Percentiles rank a stretch among this genome's conserved stretches.
Conservation (phyloP, 2,888 invertebrate species). For the Automeris io region DNA sequence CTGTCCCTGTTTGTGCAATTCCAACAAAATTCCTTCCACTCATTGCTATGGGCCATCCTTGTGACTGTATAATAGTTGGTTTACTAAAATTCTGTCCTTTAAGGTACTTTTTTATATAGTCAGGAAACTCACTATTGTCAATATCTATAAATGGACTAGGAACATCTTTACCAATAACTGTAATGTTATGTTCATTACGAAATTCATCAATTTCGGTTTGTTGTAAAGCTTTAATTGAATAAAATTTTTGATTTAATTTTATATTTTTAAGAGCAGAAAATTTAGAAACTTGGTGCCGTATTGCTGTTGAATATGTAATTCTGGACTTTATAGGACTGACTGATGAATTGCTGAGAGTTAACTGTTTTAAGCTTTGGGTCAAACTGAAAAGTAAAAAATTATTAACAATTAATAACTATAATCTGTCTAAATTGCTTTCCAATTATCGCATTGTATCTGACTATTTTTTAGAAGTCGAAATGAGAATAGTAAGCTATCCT, state of each 20-base stretch:
- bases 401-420: slow-evolving; percentile 4
- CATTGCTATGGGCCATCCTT: slow-evolving; percentile 90
- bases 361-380: slow-evolving; percentile 27
- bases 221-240: slow-evolving; percentile 41
- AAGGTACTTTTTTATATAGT: slow-evolving; percentile 80
- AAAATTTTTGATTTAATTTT: slow-evolving; percentile 29
- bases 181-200: slow-evolving; percentile 82
- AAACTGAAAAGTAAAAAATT: slow-evolving; percentile 32
- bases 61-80: slow-evolving; percentile 90
- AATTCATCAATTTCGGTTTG: slow-evolving; percentile 78
- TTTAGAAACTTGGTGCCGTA: slow-evolving; percentile 18
- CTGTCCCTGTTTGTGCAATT: slow-evolving; percentile 89
- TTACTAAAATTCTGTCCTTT: slow-evolving; percentile 79
- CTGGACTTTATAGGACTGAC: slow-evolving; percentile 19
- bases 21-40: slow-evolving; percentile 89
- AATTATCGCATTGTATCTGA: too few relatives aligned
- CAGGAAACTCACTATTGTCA: slow-evolving; percentile 85
- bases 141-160: slow-evolving; percentile 87
- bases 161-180: slow-evolving; percentile 81
- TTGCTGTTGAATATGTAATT: slow-evolving; percentile 23
- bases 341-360: slow-evolving; percentile 19
- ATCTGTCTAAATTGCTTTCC: too few relatives aligned
- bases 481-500: too few relatives aligned
- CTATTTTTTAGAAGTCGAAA: too few relatives aligned
- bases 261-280: slow-evolving; percentile 15